Evolutionary conservation across 2,113 vertebrate species (phyloP).

Genomic region (Cinclus mexicanus): DNA sequence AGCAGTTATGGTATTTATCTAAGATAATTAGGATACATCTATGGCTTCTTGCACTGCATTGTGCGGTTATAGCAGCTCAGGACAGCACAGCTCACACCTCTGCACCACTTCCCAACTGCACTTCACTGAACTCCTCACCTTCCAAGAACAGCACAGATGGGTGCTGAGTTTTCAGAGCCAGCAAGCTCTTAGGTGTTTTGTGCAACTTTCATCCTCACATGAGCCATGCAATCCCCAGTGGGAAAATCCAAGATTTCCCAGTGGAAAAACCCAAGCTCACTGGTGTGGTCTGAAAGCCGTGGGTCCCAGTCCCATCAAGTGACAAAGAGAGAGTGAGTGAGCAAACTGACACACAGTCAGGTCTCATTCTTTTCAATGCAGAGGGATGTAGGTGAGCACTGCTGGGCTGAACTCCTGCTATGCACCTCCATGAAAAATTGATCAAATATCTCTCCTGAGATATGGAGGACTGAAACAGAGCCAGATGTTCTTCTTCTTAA

Average conservation of each 20-base stretch:
- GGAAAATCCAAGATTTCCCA: neutral
- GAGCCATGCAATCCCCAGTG: neutral
- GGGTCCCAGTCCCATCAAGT: neutral
- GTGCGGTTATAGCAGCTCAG: accelerated
- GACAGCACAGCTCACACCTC: neutral
- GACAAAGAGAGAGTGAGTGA: neutral
- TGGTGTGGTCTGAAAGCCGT: neutral
- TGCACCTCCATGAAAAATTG: accelerated
- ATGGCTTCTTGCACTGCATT: neutral
- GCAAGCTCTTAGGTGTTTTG: neutral
- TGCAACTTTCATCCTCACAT: neutral
- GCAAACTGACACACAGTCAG: neutral
- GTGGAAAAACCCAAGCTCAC: neutral
- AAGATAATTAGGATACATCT: neutral
- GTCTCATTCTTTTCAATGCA: neutral
- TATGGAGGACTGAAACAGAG: neutral
- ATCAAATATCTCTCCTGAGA: neutral
- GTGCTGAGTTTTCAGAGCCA: neutral
- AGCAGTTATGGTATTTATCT: neutral
- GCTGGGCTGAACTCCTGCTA: neutral
- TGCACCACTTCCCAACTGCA: neutral
- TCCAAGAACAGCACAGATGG: neutral
- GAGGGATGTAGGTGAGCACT: neutral
- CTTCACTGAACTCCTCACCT: neutral
- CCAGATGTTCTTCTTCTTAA: neutral